phyloP scores from a whole-genome alignment of 2,113 vertebrate species.

The Myanophis thanlyinensis region DNA sequence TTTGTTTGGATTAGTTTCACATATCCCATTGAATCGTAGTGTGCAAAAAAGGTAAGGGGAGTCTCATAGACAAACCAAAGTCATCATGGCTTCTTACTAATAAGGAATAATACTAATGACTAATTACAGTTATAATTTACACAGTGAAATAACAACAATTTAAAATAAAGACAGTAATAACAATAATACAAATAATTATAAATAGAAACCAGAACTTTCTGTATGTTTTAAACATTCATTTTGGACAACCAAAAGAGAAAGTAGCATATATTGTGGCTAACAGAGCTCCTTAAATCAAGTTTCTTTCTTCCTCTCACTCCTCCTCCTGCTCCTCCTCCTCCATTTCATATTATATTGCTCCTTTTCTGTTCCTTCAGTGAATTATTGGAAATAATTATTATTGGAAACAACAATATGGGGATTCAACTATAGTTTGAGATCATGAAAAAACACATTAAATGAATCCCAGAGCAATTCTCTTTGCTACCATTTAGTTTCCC shows the following conservation, averaged over 20 bases:
- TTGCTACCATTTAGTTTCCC: background rate
- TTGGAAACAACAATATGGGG: background rate
- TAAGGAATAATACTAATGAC: background rate
- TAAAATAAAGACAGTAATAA: background rate
- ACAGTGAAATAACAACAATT: background rate
- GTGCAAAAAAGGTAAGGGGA: background rate
- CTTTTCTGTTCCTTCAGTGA: background rate
- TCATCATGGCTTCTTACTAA: background rate
- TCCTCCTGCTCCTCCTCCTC: background rate
- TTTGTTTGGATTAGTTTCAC: background rate
- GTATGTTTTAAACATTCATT: background rate
- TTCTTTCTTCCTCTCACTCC: background rate
- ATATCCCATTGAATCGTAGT: background rate
- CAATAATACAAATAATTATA: background rate
- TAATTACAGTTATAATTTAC: background rate
- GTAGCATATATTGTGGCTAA: background rate
- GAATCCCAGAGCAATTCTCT: background rate
- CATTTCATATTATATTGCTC: background rate
- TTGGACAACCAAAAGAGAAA: background rate
- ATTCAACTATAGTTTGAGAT: background rate
- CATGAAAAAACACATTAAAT: background rate
- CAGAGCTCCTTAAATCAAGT: background rate
- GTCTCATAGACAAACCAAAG: background rate
- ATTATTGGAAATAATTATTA: background rate
- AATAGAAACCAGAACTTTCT: background rate